phyloP scores from a whole-genome alignment of 2,113 vertebrate species.

The Martes martes region DNA sequence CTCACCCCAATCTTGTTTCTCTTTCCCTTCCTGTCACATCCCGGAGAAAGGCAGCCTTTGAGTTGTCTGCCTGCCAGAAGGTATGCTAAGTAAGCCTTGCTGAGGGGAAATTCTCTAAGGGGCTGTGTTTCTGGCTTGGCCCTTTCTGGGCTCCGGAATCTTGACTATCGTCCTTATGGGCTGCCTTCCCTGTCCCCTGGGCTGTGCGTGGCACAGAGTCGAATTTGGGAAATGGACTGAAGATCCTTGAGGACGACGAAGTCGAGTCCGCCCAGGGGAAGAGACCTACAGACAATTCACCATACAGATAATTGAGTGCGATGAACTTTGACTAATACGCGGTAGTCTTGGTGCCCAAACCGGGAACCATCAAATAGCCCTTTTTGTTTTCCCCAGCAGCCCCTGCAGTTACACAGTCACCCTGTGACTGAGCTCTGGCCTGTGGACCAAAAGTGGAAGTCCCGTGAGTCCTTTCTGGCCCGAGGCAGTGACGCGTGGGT shows the following conservation, averaged over 20 bases:
- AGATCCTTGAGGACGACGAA: neutral
- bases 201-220: neutral
- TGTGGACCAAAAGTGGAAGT: neutral
- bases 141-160: neutral
- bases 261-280: neutral
- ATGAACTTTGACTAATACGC: neutral
- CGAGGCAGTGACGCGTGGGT: neutral
- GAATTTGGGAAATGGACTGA: neutral
- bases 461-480: neutral
- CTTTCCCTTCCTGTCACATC: neutral
- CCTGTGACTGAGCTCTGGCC: neutral
- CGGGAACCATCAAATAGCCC: neutral
- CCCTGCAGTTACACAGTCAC: neutral
- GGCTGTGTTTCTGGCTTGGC: neutral
- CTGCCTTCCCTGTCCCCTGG: rapidly evolving
- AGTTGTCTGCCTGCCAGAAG: neutral
- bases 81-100: neutral
- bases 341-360: neutral
- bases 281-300: neutral
- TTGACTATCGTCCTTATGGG: neutral
- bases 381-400: neutral
- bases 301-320: neutral
- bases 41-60: neutral
- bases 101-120: neutral
- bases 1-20: neutral